phyloP scores from a whole-genome alignment of 2,888 invertebrate genomes.

The Oasisia sp. region DNA sequence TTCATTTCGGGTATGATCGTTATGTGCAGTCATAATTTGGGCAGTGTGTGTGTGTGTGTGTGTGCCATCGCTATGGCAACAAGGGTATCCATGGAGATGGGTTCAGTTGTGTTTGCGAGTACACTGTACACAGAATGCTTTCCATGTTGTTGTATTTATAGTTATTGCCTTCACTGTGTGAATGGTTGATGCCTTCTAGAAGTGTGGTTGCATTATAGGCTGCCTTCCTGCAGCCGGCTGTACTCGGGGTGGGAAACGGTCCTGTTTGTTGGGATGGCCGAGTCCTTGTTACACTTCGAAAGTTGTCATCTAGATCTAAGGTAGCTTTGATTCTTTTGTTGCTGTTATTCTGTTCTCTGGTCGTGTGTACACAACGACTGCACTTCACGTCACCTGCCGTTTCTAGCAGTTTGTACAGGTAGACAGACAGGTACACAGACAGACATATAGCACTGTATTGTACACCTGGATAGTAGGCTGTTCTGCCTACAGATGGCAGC shows the following conservation, averaged over 20 bases:
- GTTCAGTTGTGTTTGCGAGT: background rate
- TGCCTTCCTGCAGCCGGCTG: background rate
- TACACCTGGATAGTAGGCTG: background rate
- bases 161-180: constrained; percentile 17
- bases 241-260: background rate
- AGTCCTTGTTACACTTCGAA: background rate
- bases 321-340: background rate
- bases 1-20: background rate
- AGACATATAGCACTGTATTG: background rate
- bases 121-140: constrained; percentile 8
- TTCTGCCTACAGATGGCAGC: background rate
- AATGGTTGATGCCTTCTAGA: background rate
- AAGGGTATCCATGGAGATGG: background rate
- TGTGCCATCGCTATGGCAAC: constrained; percentile 11
- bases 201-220: background rate
- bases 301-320: constrained; percentile 11
- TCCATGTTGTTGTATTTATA: constrained; percentile 17
- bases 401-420: background rate
- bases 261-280: background rate
- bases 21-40: background rate
- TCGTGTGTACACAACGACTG: background rate
- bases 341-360: background rate
- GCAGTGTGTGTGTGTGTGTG: background rate
- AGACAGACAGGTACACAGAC: no score
- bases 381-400: background rate